Evolutionary conservation across 2,888 invertebrate genomes (phyloP).

Genomic region (Meloe dianella): DNA sequence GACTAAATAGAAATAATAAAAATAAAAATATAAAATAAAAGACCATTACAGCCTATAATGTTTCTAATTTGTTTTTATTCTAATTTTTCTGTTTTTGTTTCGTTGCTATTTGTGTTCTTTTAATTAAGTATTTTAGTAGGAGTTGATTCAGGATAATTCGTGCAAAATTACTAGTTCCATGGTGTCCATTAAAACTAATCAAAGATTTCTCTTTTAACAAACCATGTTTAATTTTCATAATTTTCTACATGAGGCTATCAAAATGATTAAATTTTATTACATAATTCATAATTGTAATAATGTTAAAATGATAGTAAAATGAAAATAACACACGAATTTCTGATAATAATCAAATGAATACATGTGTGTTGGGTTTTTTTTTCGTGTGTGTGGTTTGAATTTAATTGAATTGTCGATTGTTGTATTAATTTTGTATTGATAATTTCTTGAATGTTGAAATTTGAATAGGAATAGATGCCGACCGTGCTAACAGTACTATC

Average conservation of each 20-base stretch:
- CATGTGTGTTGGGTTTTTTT: no score
- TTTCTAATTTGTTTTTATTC: neutral
- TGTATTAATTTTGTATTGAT: neutral
- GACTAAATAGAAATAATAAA: neutral
- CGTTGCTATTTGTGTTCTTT: no score
- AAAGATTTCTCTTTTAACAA: conserved; percentile 7
- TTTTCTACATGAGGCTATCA: neutral
- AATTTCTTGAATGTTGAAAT: neutral
- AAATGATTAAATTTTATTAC: conserved; percentile 13
- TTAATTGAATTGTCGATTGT: no score
- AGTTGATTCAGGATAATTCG: neutral
- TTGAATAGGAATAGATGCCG: neutral
- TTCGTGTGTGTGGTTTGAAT: no score
- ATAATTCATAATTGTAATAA: neutral
- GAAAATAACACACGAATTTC: neutral
- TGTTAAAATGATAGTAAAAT: neutral
- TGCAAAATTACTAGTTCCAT: neutral
- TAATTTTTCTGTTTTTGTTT: no score
- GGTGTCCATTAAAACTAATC: conserved; percentile 9
- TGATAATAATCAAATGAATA: conserved; percentile 1
- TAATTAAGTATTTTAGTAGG: neutral
- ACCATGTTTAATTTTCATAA: conserved; percentile 1
- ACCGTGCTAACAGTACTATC: conserved; percentile 17
- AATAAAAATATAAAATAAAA: neutral
- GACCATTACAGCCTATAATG: neutral